Percentiles rank a stretch among this genome's conserved stretches.
These are phyloP conservation scores for Chromis chromis DNA, from an alignment of 2,797 vertebrate species.

Conservation along the genomic window DNA sequence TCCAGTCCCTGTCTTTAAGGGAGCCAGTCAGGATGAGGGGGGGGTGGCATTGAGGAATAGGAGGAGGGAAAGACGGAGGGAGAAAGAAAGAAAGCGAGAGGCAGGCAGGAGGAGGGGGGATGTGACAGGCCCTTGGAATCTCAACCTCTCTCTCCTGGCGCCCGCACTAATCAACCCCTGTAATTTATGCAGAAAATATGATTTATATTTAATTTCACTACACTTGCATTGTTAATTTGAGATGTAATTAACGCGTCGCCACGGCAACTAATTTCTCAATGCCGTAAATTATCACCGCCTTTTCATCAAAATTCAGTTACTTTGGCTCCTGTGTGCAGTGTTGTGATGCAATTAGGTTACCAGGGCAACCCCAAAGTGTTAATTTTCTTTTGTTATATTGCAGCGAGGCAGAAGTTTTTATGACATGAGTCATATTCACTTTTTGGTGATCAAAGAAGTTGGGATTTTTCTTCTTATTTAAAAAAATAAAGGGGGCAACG, in stretches of 20 bases:
- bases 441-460: slow-evolving; percentile 78
- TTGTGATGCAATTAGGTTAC: slow-evolving; percentile 99
- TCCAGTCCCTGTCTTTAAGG: slow-evolving; percentile 82
- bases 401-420: slow-evolving; percentile 95
- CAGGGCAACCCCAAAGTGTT: slow-evolving; percentile 99
- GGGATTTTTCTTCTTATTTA: slow-evolving; percentile 23
- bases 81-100: slow-evolving; percentile 62
- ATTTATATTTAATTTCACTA: slow-evolving; percentile 99
- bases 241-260: slow-evolving; percentile 99
- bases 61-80: slow-evolving; percentile 71
- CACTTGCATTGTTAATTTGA: slow-evolving; percentile 99
- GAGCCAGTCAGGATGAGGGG: slow-evolving; percentile 66
- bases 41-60: slow-evolving; percentile 65
- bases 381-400: slow-evolving; percentile 98
- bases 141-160: slow-evolving; percentile 99
- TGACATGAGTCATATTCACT: slow-evolving; percentile 89
- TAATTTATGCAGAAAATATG: slow-evolving; percentile 99
- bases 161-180: slow-evolving; percentile 99
- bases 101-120: slow-evolving; percentile 67
- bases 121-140: slow-evolving; percentile 98
- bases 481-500: not conserved
- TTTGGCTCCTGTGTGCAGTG: slow-evolving; percentile 99
- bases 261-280: slow-evolving; percentile 99
- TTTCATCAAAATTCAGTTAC: slow-evolving; percentile 99
- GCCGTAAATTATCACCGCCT: slow-evolving; percentile 99